A percentile compares a stretch with the other conserved stretches of the same genome.
Conservation (phyloP, 1,140 invertebrate species). For the Stegodyphus mimosarum region DNA sequence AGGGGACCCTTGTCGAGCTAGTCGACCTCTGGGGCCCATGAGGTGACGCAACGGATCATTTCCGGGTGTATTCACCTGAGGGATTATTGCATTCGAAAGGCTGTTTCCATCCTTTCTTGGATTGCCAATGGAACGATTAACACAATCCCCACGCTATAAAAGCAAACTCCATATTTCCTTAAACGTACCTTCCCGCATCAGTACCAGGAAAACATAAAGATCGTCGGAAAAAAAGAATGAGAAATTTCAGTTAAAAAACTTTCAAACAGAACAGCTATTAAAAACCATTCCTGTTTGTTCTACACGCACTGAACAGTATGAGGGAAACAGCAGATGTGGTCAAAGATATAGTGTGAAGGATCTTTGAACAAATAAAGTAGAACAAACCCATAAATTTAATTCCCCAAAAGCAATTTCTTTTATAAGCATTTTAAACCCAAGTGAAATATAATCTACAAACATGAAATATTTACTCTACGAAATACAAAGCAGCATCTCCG, state of each 20-base stretch:
- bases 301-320: no score
- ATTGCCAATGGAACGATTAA: constrained; percentile 19
- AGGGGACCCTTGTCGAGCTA: constrained; percentile 37
- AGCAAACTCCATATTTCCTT: constrained; percentile 13
- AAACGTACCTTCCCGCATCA: neutral
- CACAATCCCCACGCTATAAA: constrained; percentile 16
- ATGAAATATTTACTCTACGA: no score
- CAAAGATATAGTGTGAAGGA: no score
- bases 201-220: neutral
- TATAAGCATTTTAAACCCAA: no score
- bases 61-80: constrained; percentile 34
- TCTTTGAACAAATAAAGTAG: no score
- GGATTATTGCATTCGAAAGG: constrained; percentile 9
- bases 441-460: no score
- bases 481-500: no score
- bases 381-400: no score
- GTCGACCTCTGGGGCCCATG: constrained; percentile 44
- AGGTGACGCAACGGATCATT: constrained; percentile 36
- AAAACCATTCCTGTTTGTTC: no score
- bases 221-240: neutral
- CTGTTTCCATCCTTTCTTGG: constrained; percentile 1
- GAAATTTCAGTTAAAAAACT: constrained; percentile 35
- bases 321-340: no score
- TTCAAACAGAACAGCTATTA: neutral
- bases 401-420: no score